Base-by-base conservation (phyloP, 30 jellyfish, hydroid and myxozoan genomes). In the Turritopsis rubra region DNA sequence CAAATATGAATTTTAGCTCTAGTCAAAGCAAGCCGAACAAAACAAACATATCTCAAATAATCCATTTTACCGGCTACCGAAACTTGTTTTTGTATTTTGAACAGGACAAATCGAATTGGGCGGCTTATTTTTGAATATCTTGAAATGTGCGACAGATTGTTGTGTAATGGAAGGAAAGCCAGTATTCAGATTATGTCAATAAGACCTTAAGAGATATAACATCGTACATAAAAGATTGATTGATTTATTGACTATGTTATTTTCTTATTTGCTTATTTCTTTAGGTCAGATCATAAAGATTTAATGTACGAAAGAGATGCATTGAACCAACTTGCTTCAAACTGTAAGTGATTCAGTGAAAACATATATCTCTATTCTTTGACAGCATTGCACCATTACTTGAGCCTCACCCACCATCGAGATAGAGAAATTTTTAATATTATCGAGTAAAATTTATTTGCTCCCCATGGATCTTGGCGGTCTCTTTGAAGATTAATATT, bases 251-350 rank as follows among this genome's bases (percentile, higher is more conserved):
- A 24, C 75, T 65, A 16, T 72, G 19, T 16, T 75, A 21, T 60
- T 54, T 54, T 7, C 24, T 24, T 74, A 74, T 74, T 74, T 74
- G 21, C 13, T 74, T 41, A 22, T 80, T 80, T 70, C 18, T 29
- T 77, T 79, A 91, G 97, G 73, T 65, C 96, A 41, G 98, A 92
- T 29, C 98, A 92, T 30, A 88, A 88, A 79, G 98, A 92, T 65
- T 7, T 86, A 88, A 82, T 82, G 28, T 80, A 70, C 53, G 96
- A 93, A 53, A 81, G 99, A 5, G 99, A 93, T 60, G 99, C 96
- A 18, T 70, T 88, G 83, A 85, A 85, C 71, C 99, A 93, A 85
- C 80, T 89, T 78, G 95, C 99, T 8, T 84, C 99, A 20, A 93
- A 85, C 66, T 93, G 99, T 93, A 79, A 88, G 99, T 88, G 17